Evolutionary conservation across 2,797 vertebrate genomes (phyloP).

Genomic region (Sebastiscus tertius): DNA sequence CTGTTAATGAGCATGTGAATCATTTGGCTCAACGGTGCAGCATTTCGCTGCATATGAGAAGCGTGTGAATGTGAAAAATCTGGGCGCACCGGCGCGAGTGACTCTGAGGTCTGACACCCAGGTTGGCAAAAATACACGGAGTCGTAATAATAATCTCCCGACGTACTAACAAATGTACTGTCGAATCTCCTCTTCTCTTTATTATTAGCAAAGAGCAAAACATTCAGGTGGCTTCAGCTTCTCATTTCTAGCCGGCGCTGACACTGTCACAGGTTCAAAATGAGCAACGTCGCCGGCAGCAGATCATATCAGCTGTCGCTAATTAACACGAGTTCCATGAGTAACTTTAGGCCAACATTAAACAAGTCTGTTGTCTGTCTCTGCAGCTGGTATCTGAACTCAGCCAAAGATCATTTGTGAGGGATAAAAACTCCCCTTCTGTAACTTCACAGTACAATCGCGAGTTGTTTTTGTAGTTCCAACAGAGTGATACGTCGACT

Average conservation of each 20-base stretch:
- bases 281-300: fast-evolving
- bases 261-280: neutral
- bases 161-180: neutral
- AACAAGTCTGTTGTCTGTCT: neutral
- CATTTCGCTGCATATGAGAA: neutral
- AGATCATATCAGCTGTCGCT: neutral
- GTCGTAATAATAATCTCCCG: neutral
- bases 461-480: neutral
- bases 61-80: constrained; percentile 4
- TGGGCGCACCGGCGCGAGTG: neutral
- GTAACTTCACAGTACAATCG: neutral
- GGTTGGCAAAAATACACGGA: neutral
- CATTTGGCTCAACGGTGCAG: constrained; percentile 39
- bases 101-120: neutral
- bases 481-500: neutral
- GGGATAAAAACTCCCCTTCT: neutral
- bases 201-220: too few species aligned
- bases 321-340: neutral
- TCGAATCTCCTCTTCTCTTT: neutral
- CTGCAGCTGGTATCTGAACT: neutral
- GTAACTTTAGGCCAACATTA: neutral
- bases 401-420: neutral
- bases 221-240: neutral
- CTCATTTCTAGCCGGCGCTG: neutral
- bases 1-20: constrained; percentile 65